phyloP scores from a whole-genome alignment of 2,797 vertebrate species.

The Poecile montanus region DNA sequence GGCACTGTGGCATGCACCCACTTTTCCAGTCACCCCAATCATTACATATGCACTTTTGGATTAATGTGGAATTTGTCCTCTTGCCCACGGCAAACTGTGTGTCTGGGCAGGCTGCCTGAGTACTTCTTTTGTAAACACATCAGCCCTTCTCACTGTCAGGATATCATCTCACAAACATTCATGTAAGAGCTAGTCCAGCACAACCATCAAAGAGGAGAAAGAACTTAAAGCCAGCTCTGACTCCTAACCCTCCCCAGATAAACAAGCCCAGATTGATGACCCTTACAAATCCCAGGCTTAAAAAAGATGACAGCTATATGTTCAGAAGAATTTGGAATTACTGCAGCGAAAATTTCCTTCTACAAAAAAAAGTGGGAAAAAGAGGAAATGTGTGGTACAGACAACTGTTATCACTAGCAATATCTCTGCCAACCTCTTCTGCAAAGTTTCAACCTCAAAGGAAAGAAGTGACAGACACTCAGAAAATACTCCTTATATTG shows the following conservation, averaged over 20 bases:
- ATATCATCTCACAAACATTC: neutral
- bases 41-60: neutral
- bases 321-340: neutral
- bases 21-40: neutral
- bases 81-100: fast-evolving
- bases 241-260: neutral
- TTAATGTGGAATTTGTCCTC: neutral
- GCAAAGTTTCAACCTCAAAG: neutral
- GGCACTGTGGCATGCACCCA: neutral
- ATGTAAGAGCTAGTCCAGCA: neutral
- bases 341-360: neutral
- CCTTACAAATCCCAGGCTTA: neutral
- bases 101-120: neutral
- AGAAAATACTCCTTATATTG: slow-evolving; percentile 3
- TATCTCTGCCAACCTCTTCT: neutral
- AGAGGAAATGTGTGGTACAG: neutral
- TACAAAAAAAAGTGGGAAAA: neutral
- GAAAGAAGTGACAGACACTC: neutral
- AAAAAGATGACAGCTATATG: neutral
- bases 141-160: neutral
- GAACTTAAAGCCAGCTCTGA: neutral
- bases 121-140: neutral
- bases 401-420: neutral
- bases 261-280: neutral
- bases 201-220: neutral